Base-by-base conservation (phyloP, 2,888 invertebrate genomes). In the Nomada fucata region DNA sequence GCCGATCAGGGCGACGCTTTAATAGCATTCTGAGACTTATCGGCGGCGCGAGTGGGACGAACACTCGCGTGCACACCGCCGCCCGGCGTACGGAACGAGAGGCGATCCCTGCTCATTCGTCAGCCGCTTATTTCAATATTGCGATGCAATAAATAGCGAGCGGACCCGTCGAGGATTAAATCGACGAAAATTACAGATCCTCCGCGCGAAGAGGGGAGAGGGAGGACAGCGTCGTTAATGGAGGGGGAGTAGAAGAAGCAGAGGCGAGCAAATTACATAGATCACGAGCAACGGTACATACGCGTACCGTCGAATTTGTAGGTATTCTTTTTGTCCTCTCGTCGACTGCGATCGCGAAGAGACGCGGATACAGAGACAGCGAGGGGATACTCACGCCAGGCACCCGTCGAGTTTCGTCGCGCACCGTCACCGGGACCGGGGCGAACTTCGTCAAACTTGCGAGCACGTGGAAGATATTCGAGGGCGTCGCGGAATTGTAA, bases 121-220 rank as follows among this genome's bases (percentile, higher is more conserved):
- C 80, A 68, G 72, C 68, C 76, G 82, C 82, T 82, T 77, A 72
- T 83, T 77, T 83, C 82, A 82, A 77, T 83, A 82, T 82, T 76
- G 77, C 70, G 68, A 71, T 69, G 82, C 84, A 86, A 86, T 86
- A 86, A 86, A 84, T 84, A 84, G 81, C 64, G 77, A 67, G 55
- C 61, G 29, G 68, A 76, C 61, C 47, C 67, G 78, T 71, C 78
- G 60, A 73, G 74, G 86, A 86, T 86, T 86, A 86, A 86, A 71
- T 71, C 70, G 70, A 71, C 81, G 82, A 76, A 86, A 86, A 86
- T 86, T 86, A 86, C 78, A 85, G 74, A 85, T 86, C 23, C 53
- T 29, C 23, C 15, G 26, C 44, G n/a, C 26, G 11, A 18, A 9
- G 26, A 9, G 26, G 1, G 52, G 36, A 11, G 23, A 18, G 29